These are phyloP conservation scores for Aspidoscelis tigris DNA, from an alignment of 2,113 vertebrate genomes.

Conservation along the genomic window DNA sequence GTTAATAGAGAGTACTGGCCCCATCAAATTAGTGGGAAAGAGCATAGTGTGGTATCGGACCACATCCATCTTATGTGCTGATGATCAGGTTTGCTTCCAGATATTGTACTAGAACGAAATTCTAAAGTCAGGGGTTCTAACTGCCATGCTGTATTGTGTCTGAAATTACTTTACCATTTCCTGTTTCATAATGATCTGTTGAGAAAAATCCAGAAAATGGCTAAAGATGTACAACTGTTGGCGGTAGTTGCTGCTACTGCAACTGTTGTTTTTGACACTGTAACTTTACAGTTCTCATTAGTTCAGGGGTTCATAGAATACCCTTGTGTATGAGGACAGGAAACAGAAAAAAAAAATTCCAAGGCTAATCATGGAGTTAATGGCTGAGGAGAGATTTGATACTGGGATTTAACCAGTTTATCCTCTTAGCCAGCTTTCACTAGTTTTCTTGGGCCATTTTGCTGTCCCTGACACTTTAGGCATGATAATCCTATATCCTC, in stretches of 20 bases:
- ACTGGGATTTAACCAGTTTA: neutral
- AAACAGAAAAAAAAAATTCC: neutral
- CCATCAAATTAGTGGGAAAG: conserved; percentile 18
- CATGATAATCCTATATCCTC: neutral
- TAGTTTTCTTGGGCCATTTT: neutral
- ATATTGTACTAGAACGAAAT: conserved; percentile 16
- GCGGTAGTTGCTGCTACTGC: neutral
- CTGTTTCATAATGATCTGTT: neutral
- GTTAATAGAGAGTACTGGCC: conserved; percentile 30
- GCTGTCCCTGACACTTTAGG: neutral
- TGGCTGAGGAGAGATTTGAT: neutral
- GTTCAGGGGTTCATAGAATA: neutral
- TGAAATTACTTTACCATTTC: neutral
- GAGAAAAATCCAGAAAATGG: neutral
- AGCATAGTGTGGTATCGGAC: neutral
- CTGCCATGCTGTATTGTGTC: neutral
- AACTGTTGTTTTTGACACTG: neutral
- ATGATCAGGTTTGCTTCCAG: neutral
- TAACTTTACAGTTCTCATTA: neutral
- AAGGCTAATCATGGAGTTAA: neutral
- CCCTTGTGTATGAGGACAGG: neutral
- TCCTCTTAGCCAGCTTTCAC: neutral
- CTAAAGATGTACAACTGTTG: neutral
- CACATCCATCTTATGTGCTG: neutral
- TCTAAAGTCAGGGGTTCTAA: neutral